Evolutionary conservation across 2,113 vertebrate genomes (phyloP).

Genomic region (Chinchilla lanigera): DNA sequence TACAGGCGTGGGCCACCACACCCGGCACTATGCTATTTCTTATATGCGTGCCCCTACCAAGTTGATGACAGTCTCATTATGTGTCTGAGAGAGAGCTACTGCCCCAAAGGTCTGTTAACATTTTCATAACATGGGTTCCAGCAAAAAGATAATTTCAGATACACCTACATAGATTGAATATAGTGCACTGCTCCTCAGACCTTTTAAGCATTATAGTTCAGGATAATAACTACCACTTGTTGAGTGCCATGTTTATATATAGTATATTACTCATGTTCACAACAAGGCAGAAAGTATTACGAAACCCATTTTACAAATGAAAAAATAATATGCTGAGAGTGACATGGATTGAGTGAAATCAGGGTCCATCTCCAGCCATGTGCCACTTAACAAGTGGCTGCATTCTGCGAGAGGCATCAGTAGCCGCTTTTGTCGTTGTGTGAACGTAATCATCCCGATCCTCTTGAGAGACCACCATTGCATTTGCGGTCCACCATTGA

Average conservation of each 20-base stretch:
- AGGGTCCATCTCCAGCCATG: neutral
- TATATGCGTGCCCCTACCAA: neutral
- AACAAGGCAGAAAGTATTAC: neutral
- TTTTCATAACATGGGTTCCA: slow-evolving; percentile 17
- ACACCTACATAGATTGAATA: neutral
- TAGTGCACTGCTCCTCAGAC: neutral
- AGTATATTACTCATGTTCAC: neutral
- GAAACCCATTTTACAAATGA: slow-evolving; percentile 14
- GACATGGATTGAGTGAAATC: neutral
- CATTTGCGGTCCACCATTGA: neutral
- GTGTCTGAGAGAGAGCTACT: neutral
- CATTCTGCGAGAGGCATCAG: neutral
- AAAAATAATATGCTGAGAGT: neutral
- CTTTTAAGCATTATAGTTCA: neutral
- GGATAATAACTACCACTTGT: neutral
- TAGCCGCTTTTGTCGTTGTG: neutral
- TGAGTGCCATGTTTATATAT: neutral
- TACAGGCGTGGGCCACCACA: too few species aligned
- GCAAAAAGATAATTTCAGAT: neutral
- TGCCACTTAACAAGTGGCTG: neutral
- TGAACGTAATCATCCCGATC: neutral
- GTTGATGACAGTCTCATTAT: neutral
- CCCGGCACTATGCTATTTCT: neutral
- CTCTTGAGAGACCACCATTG: neutral
- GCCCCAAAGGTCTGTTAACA: neutral